Conservation (phyloP, 2,113 vertebrate species). For the Orthonyx spaldingii region DNA sequence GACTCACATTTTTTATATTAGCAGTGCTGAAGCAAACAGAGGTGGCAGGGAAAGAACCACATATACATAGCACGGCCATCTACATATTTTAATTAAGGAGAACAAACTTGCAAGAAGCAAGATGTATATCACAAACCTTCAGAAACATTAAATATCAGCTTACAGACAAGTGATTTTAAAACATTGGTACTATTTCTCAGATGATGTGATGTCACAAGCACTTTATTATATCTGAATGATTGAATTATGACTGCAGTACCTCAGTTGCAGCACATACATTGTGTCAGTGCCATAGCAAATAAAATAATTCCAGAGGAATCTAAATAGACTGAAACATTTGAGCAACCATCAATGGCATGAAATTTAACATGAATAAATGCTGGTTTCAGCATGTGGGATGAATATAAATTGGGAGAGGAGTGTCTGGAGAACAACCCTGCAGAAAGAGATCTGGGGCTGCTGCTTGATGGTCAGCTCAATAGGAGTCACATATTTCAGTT, state of each 20-base stretch:
- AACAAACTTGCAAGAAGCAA: background rate
- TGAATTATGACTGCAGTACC: background rate
- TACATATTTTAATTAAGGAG: background rate
- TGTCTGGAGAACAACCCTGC: background rate
- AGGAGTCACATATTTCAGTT: background rate
- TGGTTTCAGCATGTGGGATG: background rate
- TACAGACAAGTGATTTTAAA: background rate
- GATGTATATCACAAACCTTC: background rate
- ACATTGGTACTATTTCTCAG: background rate
- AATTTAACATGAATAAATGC: background rate
- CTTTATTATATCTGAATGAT: background rate
- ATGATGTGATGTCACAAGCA: background rate
- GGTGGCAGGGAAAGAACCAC: background rate
- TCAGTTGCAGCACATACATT: background rate
- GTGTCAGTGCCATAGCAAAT: background rate
- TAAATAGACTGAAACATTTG: background rate
- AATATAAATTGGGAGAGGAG: background rate
- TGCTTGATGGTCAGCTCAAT: rapidly evolving
- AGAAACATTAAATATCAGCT: background rate
- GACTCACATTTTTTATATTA: background rate
- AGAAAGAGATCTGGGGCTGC: background rate
- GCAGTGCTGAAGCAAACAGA: background rate
- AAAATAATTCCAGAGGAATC: background rate
- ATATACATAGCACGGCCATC: background rate
- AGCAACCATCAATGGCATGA: background rate